Evolutionary conservation across 1,140 invertebrate genomes (phyloP), one percentile per base, ranked within the genome.

Genomic region (Polyergus mexicanus): DNA sequence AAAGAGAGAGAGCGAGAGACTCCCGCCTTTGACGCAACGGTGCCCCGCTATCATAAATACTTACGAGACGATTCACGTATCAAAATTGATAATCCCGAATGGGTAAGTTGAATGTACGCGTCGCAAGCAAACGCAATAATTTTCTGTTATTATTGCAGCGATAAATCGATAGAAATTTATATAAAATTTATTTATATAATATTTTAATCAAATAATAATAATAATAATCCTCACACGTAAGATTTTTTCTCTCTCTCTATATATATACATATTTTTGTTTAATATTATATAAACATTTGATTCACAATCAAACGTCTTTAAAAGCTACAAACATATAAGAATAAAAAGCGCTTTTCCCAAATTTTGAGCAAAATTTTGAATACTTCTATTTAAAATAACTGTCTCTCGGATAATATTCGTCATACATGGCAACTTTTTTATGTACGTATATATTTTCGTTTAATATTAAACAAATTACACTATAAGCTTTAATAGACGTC

Each of bases 401-500:
- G 3, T 72, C 16, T 28, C 11, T 19, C 25, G 5, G 5, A 41
- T 28, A 76, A 16, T 22, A 60, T 41, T 38, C 51, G 51, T 58
- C 54, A 74, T 7, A 3, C 32, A 4, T 25, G 35, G 3, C 22
- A 28, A 47, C 13, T 44, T 76, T 44, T n/a, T 56, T 74, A 22
- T n/a, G 19, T 62, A 28, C 4, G 44, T 10, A 75, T n/a, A 60
- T 41, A 56, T 38, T 38, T 38, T n/a, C 16, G 13, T 6, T 62
- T 41, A 62, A 3, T 22, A 41, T n/a, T 47, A 47, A 11, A 44
- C 11, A 44, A 35, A 60, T 44, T 62, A 38, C 4, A 47, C 62
- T 44, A 62, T 32, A 62, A 25, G 19, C 58, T 44, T 80, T 80
- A 80, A 68, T 80, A 41, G n/a, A 38, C 69, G 35, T 86, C 86